Evolutionary conservation across 2,888 invertebrate genomes (phyloP), one percentile per base, ranked within the genome.

Genomic region (Mesorhabditis spiculigera): DNA sequence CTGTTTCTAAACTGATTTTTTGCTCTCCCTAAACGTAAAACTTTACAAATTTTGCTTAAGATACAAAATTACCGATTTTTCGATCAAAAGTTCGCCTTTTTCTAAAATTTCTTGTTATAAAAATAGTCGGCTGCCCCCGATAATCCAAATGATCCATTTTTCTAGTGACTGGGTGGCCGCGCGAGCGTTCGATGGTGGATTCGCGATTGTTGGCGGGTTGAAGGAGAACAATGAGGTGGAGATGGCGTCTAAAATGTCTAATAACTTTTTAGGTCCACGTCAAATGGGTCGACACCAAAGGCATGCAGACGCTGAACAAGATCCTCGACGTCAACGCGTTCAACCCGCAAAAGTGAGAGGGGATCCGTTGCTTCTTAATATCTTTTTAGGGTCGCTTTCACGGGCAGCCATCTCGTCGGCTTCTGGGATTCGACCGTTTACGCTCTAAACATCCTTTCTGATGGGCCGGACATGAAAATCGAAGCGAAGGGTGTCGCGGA

Each of bases 101-200:
- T 28, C 28, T 1, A 28, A 1, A 28, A 28, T 28, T 28, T 28
- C 28, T 28, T 28, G 28, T 28, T 28, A 28, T 28, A 28, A 28
- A 28, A 28, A n/a, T n/a, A n/a, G 28, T 28, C 28, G 28, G 28
- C 28, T 28, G 28, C 28, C 28, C 28, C 28, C 28, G 28, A 28
- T 28, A 28, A 28, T 28, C 28, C 28, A 28, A 28, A 28, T 28
- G 28, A 28, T 50, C 8, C 58, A 50, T 50, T n/a, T 13, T 50
- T 50, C n/a, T 50, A 50, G 58, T 50, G n/a, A 50, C n/a, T 50
- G 58, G 58, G 58, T 50, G n/a, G 58, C 58, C 58, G 58, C 58
- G 8, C 58, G 58, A 13, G 10, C 58, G n/a, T n/a, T 13, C n/a
- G 10, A n/a, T 13, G 58, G n/a, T 50, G 58, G 58, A 13, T 50